These are phyloP conservation scores for Gambelia wislizenii DNA, from an alignment of 2,797 vertebrate genomes.

Conservation along the genomic window DNA sequence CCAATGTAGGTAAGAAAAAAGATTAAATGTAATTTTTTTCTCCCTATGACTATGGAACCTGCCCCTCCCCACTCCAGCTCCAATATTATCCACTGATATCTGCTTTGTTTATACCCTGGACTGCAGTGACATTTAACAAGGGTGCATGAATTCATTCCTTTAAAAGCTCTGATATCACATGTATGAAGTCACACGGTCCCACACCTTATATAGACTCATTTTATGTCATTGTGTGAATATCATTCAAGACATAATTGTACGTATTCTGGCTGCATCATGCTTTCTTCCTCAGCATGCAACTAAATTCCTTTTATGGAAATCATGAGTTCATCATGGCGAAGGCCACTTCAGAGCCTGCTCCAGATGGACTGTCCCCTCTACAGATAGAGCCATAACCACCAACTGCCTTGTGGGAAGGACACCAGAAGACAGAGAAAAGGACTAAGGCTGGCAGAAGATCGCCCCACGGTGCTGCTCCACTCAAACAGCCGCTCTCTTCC, in stretches of 20 bases:
- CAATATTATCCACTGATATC: not conserved
- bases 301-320: slow-evolving; percentile 13
- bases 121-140: not conserved
- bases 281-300: not conserved
- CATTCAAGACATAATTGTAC: not conserved
- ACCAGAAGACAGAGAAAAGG: not conserved
- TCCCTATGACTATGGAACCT: no score
- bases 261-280: not conserved
- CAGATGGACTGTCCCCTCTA: not conserved
- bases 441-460: not conserved
- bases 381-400: not conserved
- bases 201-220: not conserved
- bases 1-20: no score
- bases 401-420: not conserved
- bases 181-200: not conserved
- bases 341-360: not conserved
- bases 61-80: not conserved
- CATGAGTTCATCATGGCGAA: not conserved
- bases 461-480: not conserved
- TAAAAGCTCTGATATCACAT: not conserved
- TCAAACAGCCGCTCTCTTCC: not conserved
- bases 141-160: not conserved
- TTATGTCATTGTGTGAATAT: not conserved
- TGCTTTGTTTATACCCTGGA: not conserved
- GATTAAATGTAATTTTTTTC: not conserved